Evolutionary conservation across 2,113 vertebrate species (phyloP).

Genomic region (Pristiophorus japonicus): DNA sequence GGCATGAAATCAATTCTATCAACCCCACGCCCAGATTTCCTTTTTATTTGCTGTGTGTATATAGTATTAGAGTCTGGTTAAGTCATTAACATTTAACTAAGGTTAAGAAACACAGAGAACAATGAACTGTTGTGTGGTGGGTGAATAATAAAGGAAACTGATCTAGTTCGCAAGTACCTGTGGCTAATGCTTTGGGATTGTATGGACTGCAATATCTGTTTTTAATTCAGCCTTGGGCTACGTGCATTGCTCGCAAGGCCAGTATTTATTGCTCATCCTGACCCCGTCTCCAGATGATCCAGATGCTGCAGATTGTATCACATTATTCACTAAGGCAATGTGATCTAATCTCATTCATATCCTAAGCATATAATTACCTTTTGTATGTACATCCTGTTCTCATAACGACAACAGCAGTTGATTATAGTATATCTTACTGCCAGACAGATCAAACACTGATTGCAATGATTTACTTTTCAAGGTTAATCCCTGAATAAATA

Average conservation of each 20-base stretch:
- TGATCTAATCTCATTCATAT: neutral
- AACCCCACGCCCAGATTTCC: neutral
- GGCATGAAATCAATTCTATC: neutral
- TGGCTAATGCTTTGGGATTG: neutral
- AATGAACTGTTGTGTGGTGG: neutral
- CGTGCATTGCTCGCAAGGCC: neutral
- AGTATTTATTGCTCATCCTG: neutral
- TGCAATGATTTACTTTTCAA: neutral
- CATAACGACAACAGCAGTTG: neutral
- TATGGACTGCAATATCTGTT: neutral
- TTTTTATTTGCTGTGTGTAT: neutral
- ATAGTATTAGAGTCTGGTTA: neutral
- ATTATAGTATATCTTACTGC: neutral
- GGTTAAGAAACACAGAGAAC: neutral
- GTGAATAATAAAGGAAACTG: neutral
- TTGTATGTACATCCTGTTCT: conserved; percentile 13
- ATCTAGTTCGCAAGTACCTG: neutral
- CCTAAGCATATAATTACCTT: neutral
- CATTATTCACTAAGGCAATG: neutral
- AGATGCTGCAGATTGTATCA: neutral
- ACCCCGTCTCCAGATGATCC: neutral
- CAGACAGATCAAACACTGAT: neutral
- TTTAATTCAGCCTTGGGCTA: neutral
- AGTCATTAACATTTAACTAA: neutral
- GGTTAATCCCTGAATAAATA: neutral